These are phyloP conservation scores for Bryconaethiops microstoma DNA, from an alignment of 2,797 vertebrate genomes.

Conservation along the genomic window DNA sequence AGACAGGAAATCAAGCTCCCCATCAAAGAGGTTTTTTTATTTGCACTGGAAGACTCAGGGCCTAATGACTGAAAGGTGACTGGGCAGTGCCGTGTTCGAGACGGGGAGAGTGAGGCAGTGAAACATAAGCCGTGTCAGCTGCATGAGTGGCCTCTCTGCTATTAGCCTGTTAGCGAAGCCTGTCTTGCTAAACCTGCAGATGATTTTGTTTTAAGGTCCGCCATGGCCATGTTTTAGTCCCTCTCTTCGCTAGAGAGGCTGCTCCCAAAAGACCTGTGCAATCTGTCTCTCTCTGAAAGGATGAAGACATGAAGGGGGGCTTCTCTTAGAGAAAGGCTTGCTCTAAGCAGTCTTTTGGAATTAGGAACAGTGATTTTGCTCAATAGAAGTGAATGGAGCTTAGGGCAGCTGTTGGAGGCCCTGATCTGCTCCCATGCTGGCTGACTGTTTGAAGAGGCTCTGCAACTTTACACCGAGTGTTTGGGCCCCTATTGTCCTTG, in stretches of 20 bases:
- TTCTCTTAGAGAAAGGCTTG: slow-evolving; percentile 49
- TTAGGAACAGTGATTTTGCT: slow-evolving; percentile 49
- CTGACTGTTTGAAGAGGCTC: slow-evolving; percentile 62
- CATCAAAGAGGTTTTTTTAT: slow-evolving; percentile 68
- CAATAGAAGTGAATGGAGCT: slow-evolving; percentile 54
- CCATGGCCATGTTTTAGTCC: slow-evolving; percentile 19
- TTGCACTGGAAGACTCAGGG: slow-evolving; percentile 45
- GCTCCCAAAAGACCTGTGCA: slow-evolving; percentile 37
- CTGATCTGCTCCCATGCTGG: slow-evolving; percentile 62
- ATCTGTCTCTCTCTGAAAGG: slow-evolving; percentile 43
- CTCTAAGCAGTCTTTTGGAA: slow-evolving; percentile 55
- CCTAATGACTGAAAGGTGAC: slow-evolving; percentile 53
- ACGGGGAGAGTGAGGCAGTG: slow-evolving; percentile 45
- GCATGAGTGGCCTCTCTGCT: slow-evolving; percentile 33
- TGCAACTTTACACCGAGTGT: slow-evolving; percentile 58
- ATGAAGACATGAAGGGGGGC: slow-evolving; percentile 53
- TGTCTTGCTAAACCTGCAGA: slow-evolving; percentile 35
- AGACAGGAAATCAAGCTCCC: slow-evolving; percentile 69
- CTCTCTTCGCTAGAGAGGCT: slow-evolving; percentile 44
- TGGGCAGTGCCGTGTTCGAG: slow-evolving; percentile 37
- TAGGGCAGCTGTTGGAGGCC: slow-evolving; percentile 60
- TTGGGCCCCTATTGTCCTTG: slow-evolving; percentile 61
- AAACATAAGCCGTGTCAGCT: slow-evolving; percentile 56
- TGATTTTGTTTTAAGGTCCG: slow-evolving; percentile 37
- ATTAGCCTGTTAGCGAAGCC: slow-evolving; percentile 32